Evolutionary conservation across 1,140 invertebrate species (phyloP), one percentile per base, ranked within the genome.

Genomic region (Ectropis grisescens): DNA sequence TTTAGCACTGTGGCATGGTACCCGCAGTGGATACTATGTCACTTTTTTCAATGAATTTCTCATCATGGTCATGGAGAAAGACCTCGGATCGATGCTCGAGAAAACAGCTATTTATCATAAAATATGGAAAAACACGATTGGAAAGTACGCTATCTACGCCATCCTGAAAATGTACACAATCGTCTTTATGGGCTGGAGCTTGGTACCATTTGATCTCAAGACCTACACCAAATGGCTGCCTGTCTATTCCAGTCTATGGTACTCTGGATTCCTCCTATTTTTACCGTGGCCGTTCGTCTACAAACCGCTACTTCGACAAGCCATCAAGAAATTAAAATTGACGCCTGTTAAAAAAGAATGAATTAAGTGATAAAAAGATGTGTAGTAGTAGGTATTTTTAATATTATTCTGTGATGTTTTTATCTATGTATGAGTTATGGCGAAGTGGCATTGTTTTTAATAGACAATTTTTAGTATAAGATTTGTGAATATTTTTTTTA

Each of bases 1-100:
- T 75, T 85, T 98, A 6, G 94, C 96, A 0, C 41, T 97, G 0
- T 98, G 96, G 96, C 96, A 98, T 68, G 96, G 96, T 9, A 87
- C 93, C 24, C 91, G 95, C 52, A 89, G 89, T 7, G 95, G 95
- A 2, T 98, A 98, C 57, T 98, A 96, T 60, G 83, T 94, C 45
- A 91, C 90, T 27, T 98, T 98, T 81, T 88, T 94, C 24, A 90
- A 96, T 68, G 96, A 98, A 67, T 97, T 97, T 57, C 70, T 93
- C 11, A 89, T 96, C 25, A 93, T 97, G 60, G 91, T 88, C 43
- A 88, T 92, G 48, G 96, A 98, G 62, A 93, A 90, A 84, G 92
- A 89, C 78, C 51, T 89, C 1, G 82, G 84, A 58, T 46, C 58
- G 3, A 84, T 89, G 23, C 47, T 89, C 6, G 58, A 66, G 15